phyloP scores from a whole-genome alignment of 1,140 invertebrate genomes.

The Teleogryllus occipitalis region DNA sequence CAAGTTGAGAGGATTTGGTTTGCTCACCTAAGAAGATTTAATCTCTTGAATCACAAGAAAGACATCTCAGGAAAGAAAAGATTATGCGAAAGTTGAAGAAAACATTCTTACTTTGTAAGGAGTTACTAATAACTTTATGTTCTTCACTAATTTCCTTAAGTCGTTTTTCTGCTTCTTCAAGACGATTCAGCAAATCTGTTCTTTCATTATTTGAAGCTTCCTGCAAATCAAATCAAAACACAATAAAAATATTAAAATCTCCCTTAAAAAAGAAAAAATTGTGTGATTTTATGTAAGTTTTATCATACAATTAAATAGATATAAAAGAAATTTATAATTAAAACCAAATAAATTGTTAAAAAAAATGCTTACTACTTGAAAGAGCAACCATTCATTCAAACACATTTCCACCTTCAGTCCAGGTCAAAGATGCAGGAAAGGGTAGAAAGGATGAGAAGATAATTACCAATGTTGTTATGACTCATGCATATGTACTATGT shows the following conservation, averaged over 20 bases:
- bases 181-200: not conserved
- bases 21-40: conserved; percentile 18
- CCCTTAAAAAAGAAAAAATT: too few species aligned
- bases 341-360: not conserved
- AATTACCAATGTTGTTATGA: too few species aligned
- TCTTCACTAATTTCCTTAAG: not conserved
- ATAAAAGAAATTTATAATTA: too few species aligned
- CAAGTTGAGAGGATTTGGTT: conserved; percentile 11
- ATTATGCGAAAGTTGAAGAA: not conserved
- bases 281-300: too few species aligned
- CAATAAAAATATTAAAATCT: too few species aligned
- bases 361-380: not conserved
- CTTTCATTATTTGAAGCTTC: conserved; percentile 11
- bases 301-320: too few species aligned
- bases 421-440: too few species aligned
- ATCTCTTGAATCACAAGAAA: conserved; percentile 8
- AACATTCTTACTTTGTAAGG: conserved; percentile 14
- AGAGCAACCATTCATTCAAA: not conserved
- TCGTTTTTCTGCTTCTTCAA: conserved; percentile 17
- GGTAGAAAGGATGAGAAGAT: too few species aligned
- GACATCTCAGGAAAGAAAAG: not conserved
- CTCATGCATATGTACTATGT: too few species aligned
- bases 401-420: too few species aligned
- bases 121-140: not conserved
- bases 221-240: not conserved